Conservation (phyloP, 2,113 vertebrate genomes). For the Onychostruthus taczanowskii region DNA sequence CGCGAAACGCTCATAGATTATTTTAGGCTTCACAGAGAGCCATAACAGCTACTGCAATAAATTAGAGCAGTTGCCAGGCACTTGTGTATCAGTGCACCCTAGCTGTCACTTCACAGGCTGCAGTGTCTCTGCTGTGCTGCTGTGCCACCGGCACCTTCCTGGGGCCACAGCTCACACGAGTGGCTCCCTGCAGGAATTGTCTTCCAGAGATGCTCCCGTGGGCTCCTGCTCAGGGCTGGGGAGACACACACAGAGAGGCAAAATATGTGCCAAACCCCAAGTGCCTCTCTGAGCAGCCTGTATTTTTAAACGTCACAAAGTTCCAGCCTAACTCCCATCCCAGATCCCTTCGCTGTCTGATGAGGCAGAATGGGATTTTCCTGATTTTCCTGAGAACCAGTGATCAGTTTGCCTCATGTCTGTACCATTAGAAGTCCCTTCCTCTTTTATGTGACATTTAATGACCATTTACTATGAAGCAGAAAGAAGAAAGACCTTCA, state of each 20-base stretch:
- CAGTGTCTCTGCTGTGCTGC: not conserved
- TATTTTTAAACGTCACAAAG: not conserved
- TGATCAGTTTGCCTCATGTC: rapidly evolving
- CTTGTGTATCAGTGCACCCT: conserved; percentile 60
- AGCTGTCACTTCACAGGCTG: conserved; percentile 44
- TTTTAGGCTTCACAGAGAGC: conserved; percentile 60
- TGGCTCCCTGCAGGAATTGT: not conserved
- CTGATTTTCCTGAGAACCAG: not conserved
- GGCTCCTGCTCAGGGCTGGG: not conserved
- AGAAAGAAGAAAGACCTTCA: not conserved
- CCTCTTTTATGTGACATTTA: not conserved
- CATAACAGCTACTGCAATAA: conserved; percentile 30
- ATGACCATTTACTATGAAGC: not conserved
- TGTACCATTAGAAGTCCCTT: not conserved
- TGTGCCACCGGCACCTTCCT: rapidly evolving
- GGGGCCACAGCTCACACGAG: rapidly evolving
- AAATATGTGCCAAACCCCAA: not conserved
- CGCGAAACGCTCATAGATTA: conserved; percentile 43
- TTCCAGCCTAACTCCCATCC: not conserved
- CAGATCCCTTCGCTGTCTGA: rapidly evolving
- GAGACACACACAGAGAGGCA: not conserved
- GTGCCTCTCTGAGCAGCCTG: not conserved
- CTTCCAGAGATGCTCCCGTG: rapidly evolving
- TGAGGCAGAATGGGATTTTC: not conserved
- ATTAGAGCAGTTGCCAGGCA: conserved; percentile 49